Percentiles rank a stretch among this genome's conserved stretches.
Conservation (phyloP, 1,140 invertebrate species). For the Drosophila seguyi region DNA sequence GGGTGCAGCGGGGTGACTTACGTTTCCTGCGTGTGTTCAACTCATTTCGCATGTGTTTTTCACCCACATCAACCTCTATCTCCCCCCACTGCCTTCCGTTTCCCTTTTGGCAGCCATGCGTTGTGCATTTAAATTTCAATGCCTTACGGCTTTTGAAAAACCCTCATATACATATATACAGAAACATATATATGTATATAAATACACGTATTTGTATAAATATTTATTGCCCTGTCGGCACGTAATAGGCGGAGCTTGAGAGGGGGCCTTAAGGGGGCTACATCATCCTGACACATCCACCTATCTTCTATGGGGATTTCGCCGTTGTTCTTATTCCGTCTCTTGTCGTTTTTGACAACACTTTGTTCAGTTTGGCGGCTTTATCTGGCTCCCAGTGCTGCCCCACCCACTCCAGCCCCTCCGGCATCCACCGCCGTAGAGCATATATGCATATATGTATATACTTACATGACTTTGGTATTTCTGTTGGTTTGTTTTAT, state of each 20-base stretch:
- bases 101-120: slow-evolving; percentile 61
- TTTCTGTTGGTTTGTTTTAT: slow-evolving; percentile 58
- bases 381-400: slow-evolving; percentile 13
- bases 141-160: slow-evolving; percentile 56
- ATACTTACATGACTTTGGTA: slow-evolving; percentile 16
- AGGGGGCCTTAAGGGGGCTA: neutral
- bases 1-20: slow-evolving; percentile 21
- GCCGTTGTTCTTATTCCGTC: slow-evolving; percentile 28
- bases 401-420: neutral
- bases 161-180: slow-evolving; percentile 16
- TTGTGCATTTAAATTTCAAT: slow-evolving; percentile 81
- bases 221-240: slow-evolving; percentile 56
- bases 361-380: slow-evolving; percentile 47
- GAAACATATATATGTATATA: neutral
- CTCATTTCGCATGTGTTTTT: slow-evolving; percentile 47
- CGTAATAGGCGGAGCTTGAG: slow-evolving; percentile 38
- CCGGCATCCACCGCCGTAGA: slow-evolving; percentile 1
- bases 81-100: slow-evolving; percentile 3
- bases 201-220: slow-evolving; percentile 37
- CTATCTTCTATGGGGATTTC: slow-evolving; percentile 32
- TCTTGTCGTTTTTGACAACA: slow-evolving; percentile 48
- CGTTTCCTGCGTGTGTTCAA: slow-evolving; percentile 51
- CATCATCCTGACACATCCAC: slow-evolving; percentile 39
- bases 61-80: slow-evolving; percentile 19
- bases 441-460: slow-evolving; percentile 23